Evolutionary conservation across 2,113 vertebrate species (phyloP), one percentile per base, ranked within the genome.

Genomic region (Empidonax traillii): DNA sequence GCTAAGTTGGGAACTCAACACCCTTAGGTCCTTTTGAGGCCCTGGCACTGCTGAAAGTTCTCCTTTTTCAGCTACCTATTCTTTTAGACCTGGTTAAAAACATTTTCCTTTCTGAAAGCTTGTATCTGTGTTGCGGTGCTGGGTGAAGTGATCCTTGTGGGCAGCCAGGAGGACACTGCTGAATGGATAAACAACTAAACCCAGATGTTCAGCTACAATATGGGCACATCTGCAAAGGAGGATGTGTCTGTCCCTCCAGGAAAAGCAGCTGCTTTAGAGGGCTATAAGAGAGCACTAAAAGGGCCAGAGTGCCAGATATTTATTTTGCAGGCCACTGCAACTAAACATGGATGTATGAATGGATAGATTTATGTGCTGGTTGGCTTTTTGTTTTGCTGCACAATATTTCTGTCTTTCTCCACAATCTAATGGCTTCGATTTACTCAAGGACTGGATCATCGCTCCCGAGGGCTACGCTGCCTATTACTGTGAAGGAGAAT

Each of bases 401-500:
- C 37, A 12, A 4, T 58, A 49, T 53, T 86, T 88, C 56, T 94
- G 47, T 56, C 35, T 91, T 47, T 43, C 28, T 39, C 31, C 53
- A 12, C 55, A 41, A 87, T 43, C 39, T 37, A 27, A 89, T 14
- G 31, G 85, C 65, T 71, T 41, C 61, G 2, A 78, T 94, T 84
- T 43, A 66, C n/a, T 2, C 25, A 96, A 99, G 99, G 99, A 99
- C 97, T 99, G 99, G 99, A 99, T 99, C 97, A 99, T 99, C 2
- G 99, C 99, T 80, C 99, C 99, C 0, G 99, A 99, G 89, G 99
- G 99, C 91, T 99, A 99, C 0, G 99, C 99, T 4, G 99, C 99
- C 0, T 99, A 99, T 97, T 99, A 99, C 97, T 99, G 99, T 59
- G 99, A 99, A 97, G 99, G 99, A 78, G 99, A 99, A 97, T 99